Percentiles rank a stretch among this genome's conserved stretches.
These are phyloP conservation scores for Neuroscelio doddi DNA, from an alignment of 2,888 invertebrate genomes.

Conservation along the genomic window DNA sequence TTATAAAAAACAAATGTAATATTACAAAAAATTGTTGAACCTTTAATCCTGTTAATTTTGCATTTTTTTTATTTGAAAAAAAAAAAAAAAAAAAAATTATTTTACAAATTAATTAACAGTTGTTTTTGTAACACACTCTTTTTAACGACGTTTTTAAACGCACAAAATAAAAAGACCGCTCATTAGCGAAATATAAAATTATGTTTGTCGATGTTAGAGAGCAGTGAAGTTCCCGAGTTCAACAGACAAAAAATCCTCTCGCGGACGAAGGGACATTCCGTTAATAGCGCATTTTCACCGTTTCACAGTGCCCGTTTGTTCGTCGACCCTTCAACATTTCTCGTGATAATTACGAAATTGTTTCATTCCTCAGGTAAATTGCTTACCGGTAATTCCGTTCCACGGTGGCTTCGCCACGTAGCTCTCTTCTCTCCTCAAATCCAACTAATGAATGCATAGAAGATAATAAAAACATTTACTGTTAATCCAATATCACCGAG, in stretches of 20 bases:
- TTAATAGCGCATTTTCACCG: background rate
- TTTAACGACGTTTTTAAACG: too few relatives aligned
- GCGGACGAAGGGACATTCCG: background rate
- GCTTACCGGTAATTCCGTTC: slow-evolving; percentile 25
- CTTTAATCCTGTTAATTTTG: too few relatives aligned
- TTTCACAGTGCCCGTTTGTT: background rate
- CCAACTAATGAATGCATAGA: slow-evolving; percentile 29
- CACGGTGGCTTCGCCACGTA: slow-evolving; percentile 7
- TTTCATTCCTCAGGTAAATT: slow-evolving; percentile 20
- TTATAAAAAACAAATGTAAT: too few relatives aligned
- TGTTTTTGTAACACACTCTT: too few relatives aligned
- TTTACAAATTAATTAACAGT: too few relatives aligned
- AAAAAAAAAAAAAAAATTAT: too few relatives aligned
- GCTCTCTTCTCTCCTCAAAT: background rate
- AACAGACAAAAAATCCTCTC: too few relatives aligned
- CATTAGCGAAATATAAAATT: slow-evolving; percentile 3
- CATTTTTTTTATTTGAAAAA: too few relatives aligned
- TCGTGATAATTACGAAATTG: slow-evolving; percentile 25
- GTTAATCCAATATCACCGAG: slow-evolving; percentile 23
- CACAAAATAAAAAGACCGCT: too few relatives aligned
- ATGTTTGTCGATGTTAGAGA: background rate
- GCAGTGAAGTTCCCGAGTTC: background rate
- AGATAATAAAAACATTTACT: slow-evolving; percentile 31
- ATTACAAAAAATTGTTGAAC: too few relatives aligned
- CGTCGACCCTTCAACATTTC: slow-evolving; percentile 6